A percentile compares a stretch with the other conserved stretches of the same genome.
Evolutionary conservation across 2,113 vertebrate species (phyloP).

Genomic region (Hemiscyllium ocellatum): DNA sequence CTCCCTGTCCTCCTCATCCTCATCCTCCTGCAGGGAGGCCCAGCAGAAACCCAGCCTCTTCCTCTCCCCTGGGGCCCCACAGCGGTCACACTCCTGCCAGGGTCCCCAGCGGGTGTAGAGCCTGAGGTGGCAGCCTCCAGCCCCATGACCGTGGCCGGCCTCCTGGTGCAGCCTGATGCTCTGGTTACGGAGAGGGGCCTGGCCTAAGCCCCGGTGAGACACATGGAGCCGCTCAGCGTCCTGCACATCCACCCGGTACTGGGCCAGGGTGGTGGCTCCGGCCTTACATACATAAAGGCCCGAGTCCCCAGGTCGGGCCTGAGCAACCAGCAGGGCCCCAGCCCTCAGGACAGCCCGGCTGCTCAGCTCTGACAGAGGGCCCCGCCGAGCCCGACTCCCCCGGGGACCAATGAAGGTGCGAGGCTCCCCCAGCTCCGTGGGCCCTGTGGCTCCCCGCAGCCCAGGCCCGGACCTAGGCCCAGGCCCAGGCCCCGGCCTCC

Average conservation of each 20-base stretch:
- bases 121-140: background rate
- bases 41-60: slow-evolving; percentile 45
- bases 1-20: slow-evolving; percentile 42
- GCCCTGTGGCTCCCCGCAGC: no score
- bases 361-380: background rate
- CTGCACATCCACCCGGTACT: background rate
- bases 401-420: background rate
- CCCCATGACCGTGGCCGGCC: background rate
- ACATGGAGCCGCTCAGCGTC: background rate
- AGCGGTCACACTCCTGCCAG: slow-evolving; percentile 41
- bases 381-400: background rate
- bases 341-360: background rate
- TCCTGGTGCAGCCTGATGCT: background rate
- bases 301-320: background rate
- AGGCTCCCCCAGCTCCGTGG: background rate
- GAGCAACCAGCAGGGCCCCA: background rate
- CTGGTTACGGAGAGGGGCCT: background rate
- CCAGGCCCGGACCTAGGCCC: no score
- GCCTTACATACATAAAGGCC: background rate
- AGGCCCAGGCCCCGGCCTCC: no score
- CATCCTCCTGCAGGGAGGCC: slow-evolving; percentile 42
- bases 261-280: background rate
- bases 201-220: background rate
- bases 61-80: slow-evolving; percentile 42
- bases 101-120: slow-evolving; percentile 41